Base-by-base conservation (phyloP, 2,113 vertebrate species). In the Catharus bicknelli region DNA sequence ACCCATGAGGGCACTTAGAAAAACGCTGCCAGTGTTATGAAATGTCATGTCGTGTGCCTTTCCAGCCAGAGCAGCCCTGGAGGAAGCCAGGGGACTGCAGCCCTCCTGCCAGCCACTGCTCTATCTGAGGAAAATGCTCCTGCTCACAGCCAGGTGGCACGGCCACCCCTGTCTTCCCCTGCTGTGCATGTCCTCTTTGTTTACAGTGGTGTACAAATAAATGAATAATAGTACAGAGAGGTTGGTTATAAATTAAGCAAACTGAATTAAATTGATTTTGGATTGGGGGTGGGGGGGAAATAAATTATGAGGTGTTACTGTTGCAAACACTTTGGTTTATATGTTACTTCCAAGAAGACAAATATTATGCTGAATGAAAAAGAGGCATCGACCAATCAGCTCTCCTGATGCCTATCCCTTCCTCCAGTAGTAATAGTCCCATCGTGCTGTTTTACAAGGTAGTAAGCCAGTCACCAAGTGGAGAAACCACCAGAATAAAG, bases 271-370 rank as follows among this genome's bases (percentile, higher is more conserved):
- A 95, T 64, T 86, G 64, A 86, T 93, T 95, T 95, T 80, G 42
- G 15, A 13, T 94, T 90, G 77, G 2, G 29, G 29, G 11, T 48
- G 26, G 19, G 26, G 29, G 22, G 43, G 86, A 66, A 85, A 58
- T 92, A 94, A 95, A 89, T 96, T 97, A 97, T 90, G 96, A 97
- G 94, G 93, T 97, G 95, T 89, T 93, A 96, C 34, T 77, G 55
- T 94, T 94, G 89, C 95, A 96, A 97, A 88, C 58, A 90, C 70
- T 95, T 93, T 96, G 80, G 66, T 97, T 97, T 97, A 97, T 92
- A 91, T 5, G 29, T 38, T 96, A 40, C 48, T 94, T 97, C 73
- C 81, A 96, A 97, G 95, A 97, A 96, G 90, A 92, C 95, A 97
- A 97, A 95, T 94, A 94, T 90, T 95, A 94, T 86, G 84, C 67